Evolutionary conservation across 2,113 vertebrate genomes (phyloP).

Genomic region (Vulpes lagopus): DNA sequence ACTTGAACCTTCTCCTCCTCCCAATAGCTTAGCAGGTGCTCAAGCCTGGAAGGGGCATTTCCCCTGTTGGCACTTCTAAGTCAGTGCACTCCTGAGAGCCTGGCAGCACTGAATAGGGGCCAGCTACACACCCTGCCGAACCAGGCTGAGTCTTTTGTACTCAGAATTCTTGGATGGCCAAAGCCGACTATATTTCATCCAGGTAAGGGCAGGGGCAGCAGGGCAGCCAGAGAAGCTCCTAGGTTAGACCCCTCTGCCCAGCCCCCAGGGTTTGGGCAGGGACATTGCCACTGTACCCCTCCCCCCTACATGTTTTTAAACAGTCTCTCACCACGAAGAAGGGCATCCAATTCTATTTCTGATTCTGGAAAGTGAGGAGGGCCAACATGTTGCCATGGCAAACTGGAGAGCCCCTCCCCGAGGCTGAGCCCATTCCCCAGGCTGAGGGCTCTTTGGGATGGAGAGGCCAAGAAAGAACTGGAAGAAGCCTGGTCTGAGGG

Average conservation of each 20-base stretch:
- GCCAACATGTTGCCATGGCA: slow-evolving; percentile 76
- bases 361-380: slow-evolving; percentile 80
- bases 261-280: background rate
- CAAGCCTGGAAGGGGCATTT: background rate
- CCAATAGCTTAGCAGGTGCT: background rate
- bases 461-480: background rate
- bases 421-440: slow-evolving; percentile 81
- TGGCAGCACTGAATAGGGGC: background rate
- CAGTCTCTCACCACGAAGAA: slow-evolving; percentile 81
- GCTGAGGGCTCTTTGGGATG: slow-evolving; percentile 39
- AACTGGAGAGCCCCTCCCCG: slow-evolving; percentile 75
- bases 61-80: background rate
- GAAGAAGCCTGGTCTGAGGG: background rate
- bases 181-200: background rate
- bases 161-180: background rate
- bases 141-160: background rate
- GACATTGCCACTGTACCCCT: slow-evolving; percentile 29
- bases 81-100: background rate
- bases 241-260: background rate
- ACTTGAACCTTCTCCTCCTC: background rate
- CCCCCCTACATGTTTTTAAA: slow-evolving; percentile 77
- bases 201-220: background rate
- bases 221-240: background rate
- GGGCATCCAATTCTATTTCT: slow-evolving; percentile 84
- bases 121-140: background rate